Percentiles rank a stretch among this genome's conserved stretches.
These are phyloP conservation scores for Cirrhinus molitorella DNA, from an alignment of 2,797 vertebrate species.

Conservation along the genomic window DNA sequence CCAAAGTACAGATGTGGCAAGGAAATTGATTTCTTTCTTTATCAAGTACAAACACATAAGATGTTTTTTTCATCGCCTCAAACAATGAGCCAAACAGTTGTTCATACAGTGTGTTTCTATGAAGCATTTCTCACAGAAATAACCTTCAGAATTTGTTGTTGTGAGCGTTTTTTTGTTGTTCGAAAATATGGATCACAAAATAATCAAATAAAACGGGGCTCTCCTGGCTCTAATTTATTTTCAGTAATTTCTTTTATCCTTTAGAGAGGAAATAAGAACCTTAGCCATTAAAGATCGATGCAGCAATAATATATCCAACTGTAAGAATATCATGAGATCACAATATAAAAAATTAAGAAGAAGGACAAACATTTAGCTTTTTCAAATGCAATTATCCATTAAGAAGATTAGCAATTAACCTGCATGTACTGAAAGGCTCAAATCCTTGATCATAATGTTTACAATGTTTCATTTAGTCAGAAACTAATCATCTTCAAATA, in stretches of 20 bases:
- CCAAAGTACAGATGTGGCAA: constrained; percentile 27
- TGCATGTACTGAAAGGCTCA: background rate
- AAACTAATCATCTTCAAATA: background rate
- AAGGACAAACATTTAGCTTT: constrained; percentile 33
- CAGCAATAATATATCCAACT: constrained; percentile 3
- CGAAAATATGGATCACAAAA: background rate
- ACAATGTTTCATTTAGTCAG: background rate
- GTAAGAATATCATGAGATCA: background rate
- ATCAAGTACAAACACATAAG: constrained; percentile 23
- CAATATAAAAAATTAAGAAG: background rate
- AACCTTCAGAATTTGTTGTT: constrained; percentile 6
- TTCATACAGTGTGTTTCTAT: constrained; percentile 4
- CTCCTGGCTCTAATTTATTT: background rate
- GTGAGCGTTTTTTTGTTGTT: constrained; percentile 1
- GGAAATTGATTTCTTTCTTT: constrained; percentile 39
- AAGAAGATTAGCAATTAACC: background rate
- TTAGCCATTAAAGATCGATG: background rate
- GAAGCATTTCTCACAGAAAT: constrained; percentile 20
- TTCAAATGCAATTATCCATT: background rate
- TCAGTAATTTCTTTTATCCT: background rate
- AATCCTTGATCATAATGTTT: background rate
- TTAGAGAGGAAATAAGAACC: background rate
- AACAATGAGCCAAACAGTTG: background rate
- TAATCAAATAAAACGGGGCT: background rate
- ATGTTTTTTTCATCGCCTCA: constrained; percentile 4